Conservation (phyloP, 2,888 invertebrate species). For the Pristionchus mayeri region DNA sequence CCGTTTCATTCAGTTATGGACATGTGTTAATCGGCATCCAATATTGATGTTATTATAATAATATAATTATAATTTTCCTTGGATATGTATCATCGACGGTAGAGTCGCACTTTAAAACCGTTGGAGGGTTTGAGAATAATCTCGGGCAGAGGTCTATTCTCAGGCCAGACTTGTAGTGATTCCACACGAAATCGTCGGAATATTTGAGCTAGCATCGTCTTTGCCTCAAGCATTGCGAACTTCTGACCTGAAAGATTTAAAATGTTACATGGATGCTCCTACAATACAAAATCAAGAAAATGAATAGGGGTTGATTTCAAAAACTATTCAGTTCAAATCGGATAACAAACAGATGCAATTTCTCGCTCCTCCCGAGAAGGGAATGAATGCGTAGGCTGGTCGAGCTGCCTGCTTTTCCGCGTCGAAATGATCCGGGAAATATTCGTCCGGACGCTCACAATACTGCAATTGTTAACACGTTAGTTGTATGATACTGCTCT, state of each 20-base stretch:
- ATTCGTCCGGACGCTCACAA: conserved; percentile 76
- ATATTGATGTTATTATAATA: no score
- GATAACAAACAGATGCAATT: conserved; percentile 77
- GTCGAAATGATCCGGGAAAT: conserved; percentile 77
- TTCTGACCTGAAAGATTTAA: conserved; percentile 68
- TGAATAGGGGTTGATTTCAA: background rate
- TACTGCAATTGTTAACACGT: conserved; percentile 54
- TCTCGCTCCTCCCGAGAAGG: conserved; percentile 79
- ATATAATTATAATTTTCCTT: no score
- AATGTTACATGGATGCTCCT: conserved; percentile 43
- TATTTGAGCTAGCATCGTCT: conserved; percentile 77
- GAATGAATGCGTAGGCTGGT: conserved; percentile 78
- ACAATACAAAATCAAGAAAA: no score
- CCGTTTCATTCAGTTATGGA: no score
- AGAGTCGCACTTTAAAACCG: conserved; percentile 59
- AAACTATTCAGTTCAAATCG: background rate
- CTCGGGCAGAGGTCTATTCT: conserved; percentile 64
- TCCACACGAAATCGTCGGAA: conserved; percentile 69
- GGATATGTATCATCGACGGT: background rate
- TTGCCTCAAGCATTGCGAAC: conserved; percentile 76
- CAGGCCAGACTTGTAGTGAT: conserved; percentile 65
- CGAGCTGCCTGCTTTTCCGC: conserved; percentile 75
- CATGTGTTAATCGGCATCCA: no score
- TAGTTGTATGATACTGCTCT: no score
- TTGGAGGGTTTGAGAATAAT: conserved; percentile 61